A percentile compares a stretch with the other conserved stretches of the same genome.
phyloP scores from a whole-genome alignment of 2,113 vertebrate species.

The Poeciliopsis turrubarensis region DNA sequence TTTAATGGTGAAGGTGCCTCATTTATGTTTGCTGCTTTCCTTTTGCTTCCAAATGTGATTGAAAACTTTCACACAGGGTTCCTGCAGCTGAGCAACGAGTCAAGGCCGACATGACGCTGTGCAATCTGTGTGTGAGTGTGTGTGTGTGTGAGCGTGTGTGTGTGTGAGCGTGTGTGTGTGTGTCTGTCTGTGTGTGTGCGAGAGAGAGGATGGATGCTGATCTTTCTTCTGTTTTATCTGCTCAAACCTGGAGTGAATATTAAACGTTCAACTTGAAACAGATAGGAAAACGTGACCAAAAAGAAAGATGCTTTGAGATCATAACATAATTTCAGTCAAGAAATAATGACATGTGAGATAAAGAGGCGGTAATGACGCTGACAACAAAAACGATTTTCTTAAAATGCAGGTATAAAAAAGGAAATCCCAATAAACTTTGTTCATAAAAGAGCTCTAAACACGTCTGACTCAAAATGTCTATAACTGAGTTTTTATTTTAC shows the following conservation, averaged over 20 bases:
- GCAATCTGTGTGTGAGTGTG: slow-evolving; percentile 40
- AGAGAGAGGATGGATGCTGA: neutral
- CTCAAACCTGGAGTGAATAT: slow-evolving; percentile 22
- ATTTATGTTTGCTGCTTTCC: slow-evolving; percentile 49
- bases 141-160: neutral
- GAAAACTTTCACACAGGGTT: slow-evolving; percentile 9
- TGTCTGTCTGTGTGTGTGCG: neutral
- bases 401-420: too few relatives aligned
- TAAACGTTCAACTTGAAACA: too few relatives aligned
- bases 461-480: too few relatives aligned
- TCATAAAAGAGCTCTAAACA: too few relatives aligned
- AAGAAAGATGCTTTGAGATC: too few relatives aligned
- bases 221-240: slow-evolving; percentile 25
- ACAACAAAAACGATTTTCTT: too few relatives aligned
- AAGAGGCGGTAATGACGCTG: too few relatives aligned
- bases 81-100: slow-evolving; percentile 2
- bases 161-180: neutral
- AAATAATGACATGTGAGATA: too few relatives aligned
- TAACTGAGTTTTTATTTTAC: too few relatives aligned
- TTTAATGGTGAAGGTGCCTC: slow-evolving; percentile 48
- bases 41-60: slow-evolving; percentile 37
- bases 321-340: too few relatives aligned
- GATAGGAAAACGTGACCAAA: too few relatives aligned
- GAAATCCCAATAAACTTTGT: too few relatives aligned
- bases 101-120: slow-evolving; percentile 52